Conservation (phyloP, 2,113 vertebrate species). For the Pavo muticus region DNA sequence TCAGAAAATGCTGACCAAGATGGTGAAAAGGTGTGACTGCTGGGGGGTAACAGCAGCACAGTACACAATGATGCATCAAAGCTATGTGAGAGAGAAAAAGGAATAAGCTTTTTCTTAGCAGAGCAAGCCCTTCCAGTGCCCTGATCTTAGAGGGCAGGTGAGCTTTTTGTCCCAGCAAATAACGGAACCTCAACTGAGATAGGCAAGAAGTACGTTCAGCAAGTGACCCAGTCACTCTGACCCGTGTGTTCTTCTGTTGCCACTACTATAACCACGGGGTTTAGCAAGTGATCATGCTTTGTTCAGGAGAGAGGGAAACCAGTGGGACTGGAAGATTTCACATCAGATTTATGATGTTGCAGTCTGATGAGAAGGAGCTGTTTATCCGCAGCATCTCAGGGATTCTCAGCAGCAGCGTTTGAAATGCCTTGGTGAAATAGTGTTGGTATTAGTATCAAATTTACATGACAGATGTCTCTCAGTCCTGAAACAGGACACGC, state of each 20-base stretch:
- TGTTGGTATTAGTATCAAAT: neutral
- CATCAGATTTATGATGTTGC: neutral
- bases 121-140: neutral
- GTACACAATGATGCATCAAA: neutral
- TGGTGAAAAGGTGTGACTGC: neutral
- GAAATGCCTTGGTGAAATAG: constrained; percentile 7
- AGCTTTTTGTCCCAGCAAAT: neutral
- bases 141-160: neutral
- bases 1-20: neutral
- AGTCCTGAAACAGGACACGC: constrained; percentile 1
- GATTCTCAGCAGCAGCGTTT: neutral
- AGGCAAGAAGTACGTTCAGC: neutral
- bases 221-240: neutral
- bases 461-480: constrained; percentile 22
- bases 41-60: neutral
- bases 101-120: neutral
- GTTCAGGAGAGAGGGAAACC: neutral
- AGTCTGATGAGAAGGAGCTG: constrained; percentile 15
- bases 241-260: neutral
- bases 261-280: neutral
- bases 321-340: neutral
- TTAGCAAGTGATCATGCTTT: neutral
- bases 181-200: neutral
- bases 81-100: neutral
- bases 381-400: constrained; percentile 6